Base-by-base conservation (phyloP, 64 coral and sea anemone genomes). In the Porites lutea region DNA sequence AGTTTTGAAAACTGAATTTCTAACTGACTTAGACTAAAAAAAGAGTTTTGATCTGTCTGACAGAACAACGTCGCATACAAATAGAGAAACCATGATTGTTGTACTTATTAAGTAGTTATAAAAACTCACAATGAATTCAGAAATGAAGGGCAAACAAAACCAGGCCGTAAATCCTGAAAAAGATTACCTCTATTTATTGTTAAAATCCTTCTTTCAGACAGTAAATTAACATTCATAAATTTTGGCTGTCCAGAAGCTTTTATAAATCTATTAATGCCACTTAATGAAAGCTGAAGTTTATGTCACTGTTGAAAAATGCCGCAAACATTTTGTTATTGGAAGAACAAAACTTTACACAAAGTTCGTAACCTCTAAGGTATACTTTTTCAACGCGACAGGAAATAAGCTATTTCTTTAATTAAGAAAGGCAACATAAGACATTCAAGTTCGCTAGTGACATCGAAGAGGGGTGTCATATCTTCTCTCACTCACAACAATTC, bases 141-240 rank as follows among this genome's bases (percentile, higher is more conserved):
- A n/a, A 84, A 45, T 68, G 81, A n/a, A 68, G 68, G 67, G 63
- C 63, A 84, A 84, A 84, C 63, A 68, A 49, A 52, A 2, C 4
- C 6, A 84, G 69, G 48, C 18, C 12, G 3, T 18, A 65, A 78
- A 55, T 8, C 9, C 4, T 9, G 16, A 3, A 20, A 54, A 59
- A 78, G 75, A 58, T 78, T 58, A 78, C 19, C 3, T 19, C n/a
- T 78, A 51, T 55, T 78, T 78, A 52, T 58, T 22, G 18, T 9
- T 7, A 23, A 78, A 13, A 21, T 78, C 18, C 15, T 12, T 57
- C 3, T 78, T 53, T 55, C 52, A 58, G 75, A 78, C 52, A 58
- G 75, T 20, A 21, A 22, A 58, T 55, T 78, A 50, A 55, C 50
- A 21, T 22, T 78, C 22, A 78, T 27, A 78, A 21, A 9, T 78